Base-by-base conservation (phyloP, 2,888 invertebrate genomes). In the Macaria liturata region DNA sequence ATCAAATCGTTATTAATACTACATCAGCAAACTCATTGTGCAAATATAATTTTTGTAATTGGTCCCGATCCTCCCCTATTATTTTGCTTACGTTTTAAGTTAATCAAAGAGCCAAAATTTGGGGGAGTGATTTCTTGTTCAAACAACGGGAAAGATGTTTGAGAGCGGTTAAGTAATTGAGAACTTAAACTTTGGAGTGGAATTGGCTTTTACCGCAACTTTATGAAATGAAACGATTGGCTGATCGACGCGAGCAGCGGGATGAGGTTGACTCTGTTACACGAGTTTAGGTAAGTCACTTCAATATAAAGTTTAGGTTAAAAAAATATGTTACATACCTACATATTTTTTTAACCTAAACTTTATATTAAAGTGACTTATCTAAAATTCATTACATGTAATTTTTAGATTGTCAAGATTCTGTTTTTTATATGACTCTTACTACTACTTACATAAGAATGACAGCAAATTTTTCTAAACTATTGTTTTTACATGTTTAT, bases 11-110 rank as follows among this genome's bases (percentile, higher is more conserved):
- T 88, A 87, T 88, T 88, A 87, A 83, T 88, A 86, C 80, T 48
- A 75, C 76, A 86, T 83, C 77, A 82, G 83, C 79, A 86, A 87
- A 86, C 77, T 83, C 77, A 84, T 79, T 83, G 83, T 72, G 81
- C 80, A 89, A 89, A 88, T 83, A 88, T 85, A 85, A 87, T 89
- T 86, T 83, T 81, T 76, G 86, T 88, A 89, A 88, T 88, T 89
- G 85, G 71, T 75, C 76, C 70, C 69, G 71, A 72, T 75, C 67
- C 71, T 76, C 74, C 81, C 84, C 80, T 71, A 74, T 74, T 78
- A 76, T 77, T 80, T 76, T 77, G 73, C 73, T 68, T 68, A 62
- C 75, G 70, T 74, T 71, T 65, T 73, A 71, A 72, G 66, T 71
- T 74, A 70, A 72, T 64, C 67, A 67, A 61, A 59, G 55, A 60